Evolutionary conservation across 2,888 invertebrate species (phyloP), one percentile per base, ranked within the genome.

Genomic region (Ethmia dodecea): DNA sequence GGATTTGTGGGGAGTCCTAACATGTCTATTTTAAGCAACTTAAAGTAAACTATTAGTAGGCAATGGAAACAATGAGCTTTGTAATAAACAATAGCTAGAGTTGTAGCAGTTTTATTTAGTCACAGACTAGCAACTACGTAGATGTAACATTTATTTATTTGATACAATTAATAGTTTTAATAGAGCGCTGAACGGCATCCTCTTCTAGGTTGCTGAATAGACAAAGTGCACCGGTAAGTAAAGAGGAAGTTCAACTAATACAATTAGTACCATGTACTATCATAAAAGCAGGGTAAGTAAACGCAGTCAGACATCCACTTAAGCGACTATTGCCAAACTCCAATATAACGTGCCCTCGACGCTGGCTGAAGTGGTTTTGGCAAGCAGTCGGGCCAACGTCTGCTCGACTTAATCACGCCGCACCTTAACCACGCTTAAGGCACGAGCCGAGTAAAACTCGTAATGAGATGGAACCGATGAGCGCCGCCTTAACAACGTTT

Each of bases 291-390:
- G 53, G 60, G 58, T 62, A 51, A 58, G 54, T 55, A 59, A 66
- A 66, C 60, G 60, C 29, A 47, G 43, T 44, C 54, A 60, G 55
- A 53, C 52, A 55, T 55, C 55, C 55, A 58, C 59, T 60, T 60
- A 45, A 51, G 59, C 49, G 55, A 60, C 60, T 66, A 72, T 72
- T 68, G 70, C 64, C 69, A 66, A 71, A 77, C 63, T 73, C 68
- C 65, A 67, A 67, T 73, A 69, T 63, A 65, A 63, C 60, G 60
- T 26, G 26, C 53, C 45, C 51, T 56, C 59, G 48, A 49, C 55
- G 59, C 55, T 55, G 62, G 63, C 55, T 77, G 60, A 70, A 80
- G 79, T 75, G 77, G 77, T 74, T 79, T 80, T 83, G 83, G 77
- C 76, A 76, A 67, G 72, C 66, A 68, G 62, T 58, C 61, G 59